Evolutionary conservation across 2,797 vertebrate species (phyloP), one percentile per base, ranked within the genome.

Genomic region (Microhierax caerulescens): DNA sequence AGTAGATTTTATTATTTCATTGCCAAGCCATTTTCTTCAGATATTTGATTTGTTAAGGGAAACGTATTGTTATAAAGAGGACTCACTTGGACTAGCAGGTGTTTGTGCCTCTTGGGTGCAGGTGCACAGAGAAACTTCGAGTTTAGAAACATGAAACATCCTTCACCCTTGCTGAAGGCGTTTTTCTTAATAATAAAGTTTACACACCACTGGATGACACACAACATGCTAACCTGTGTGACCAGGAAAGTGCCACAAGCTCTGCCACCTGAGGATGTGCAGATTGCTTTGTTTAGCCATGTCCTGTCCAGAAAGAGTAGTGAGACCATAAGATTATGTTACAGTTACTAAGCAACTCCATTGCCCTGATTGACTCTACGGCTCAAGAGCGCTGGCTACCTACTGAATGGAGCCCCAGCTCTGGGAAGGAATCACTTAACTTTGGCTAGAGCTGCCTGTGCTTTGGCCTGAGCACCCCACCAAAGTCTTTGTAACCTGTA

Each of bases 161-260:
- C 30, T 80, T 64, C 54, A 54, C 24, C 20, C 17, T 64, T 14
- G 48, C 53, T 34, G 37, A 64, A 41, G 60, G 43, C 43, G 25
- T 37, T 27, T 17, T 43, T 43, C 43, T 43, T 43, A 18, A 3
- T 30, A 76, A 59, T 13, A 8, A 30, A 24, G 43, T 39, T 74
- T 25, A 59, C 60, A 15, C 30, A 20, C 20, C 14, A 11, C n/a
- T 17, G 30, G 12, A 34, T 68, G 54, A 64, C 25, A 37, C 20
- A 2, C 7, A 53, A 19, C 14, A 8, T 2, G 13, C 48, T n/a
- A 64, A 54, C 47, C 20, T 37, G 20, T 21, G 47, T 0, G 3
- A 61, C 19, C 25, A 47, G 72, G 25, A 84, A 53, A 32, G 23
- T 37, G 37, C 36, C 63, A 70, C 43, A 51, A 37, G 45, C 76